Percentiles rank a stretch among this genome's conserved stretches.
These are phyloP conservation scores for Limanda limanda DNA, from an alignment of 2,113 vertebrate genomes.

Conservation along the genomic window DNA sequence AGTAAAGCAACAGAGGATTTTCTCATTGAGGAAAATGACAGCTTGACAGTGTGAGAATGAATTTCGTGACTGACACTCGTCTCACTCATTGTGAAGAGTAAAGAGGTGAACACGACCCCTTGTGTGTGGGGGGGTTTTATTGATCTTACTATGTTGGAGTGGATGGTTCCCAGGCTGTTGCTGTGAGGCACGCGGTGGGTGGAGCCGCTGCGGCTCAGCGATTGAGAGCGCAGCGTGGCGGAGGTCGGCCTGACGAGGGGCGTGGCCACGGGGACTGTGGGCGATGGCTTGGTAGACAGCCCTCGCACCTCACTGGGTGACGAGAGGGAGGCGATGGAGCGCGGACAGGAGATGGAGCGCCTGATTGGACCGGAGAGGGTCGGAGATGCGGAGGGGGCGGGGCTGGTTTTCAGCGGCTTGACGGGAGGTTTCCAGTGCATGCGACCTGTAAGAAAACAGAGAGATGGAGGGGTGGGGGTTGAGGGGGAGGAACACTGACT, in stretches of 20 bases:
- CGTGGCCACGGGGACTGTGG: slow-evolving; percentile 82
- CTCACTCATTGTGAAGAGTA: too few species aligned
- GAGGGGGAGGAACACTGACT: slow-evolving; percentile 5
- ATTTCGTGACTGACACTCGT: too few species aligned
- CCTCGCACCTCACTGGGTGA: slow-evolving; percentile 85
- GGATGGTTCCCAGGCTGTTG: slow-evolving; percentile 82
- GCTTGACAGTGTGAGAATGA: too few species aligned
- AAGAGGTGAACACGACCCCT: too few species aligned
- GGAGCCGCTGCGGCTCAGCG: slow-evolving; percentile 90
- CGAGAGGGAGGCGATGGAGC: slow-evolving; percentile 90
- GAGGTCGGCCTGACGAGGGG: slow-evolving; percentile 80
- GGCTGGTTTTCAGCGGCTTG: slow-evolving; percentile 79
- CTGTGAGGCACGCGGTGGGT: slow-evolving; percentile 83
- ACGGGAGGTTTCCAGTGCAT: slow-evolving; percentile 82
- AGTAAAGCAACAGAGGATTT: too few species aligned
- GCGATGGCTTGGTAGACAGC: slow-evolving; percentile 80
- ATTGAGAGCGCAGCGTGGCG: slow-evolving; percentile 88
- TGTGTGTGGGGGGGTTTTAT: background rate
- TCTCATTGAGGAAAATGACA: too few species aligned
- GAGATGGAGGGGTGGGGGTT: too few species aligned
- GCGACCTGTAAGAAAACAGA: slow-evolving; percentile 76
- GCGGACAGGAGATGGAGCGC: slow-evolving; percentile 95
- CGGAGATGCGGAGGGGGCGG: slow-evolving; percentile 80
- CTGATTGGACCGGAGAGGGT: slow-evolving; percentile 87
- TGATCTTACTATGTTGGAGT: slow-evolving; percentile 87